Base-by-base conservation (phyloP, 2,113 vertebrate species). In the Clupea harengus region DNA sequence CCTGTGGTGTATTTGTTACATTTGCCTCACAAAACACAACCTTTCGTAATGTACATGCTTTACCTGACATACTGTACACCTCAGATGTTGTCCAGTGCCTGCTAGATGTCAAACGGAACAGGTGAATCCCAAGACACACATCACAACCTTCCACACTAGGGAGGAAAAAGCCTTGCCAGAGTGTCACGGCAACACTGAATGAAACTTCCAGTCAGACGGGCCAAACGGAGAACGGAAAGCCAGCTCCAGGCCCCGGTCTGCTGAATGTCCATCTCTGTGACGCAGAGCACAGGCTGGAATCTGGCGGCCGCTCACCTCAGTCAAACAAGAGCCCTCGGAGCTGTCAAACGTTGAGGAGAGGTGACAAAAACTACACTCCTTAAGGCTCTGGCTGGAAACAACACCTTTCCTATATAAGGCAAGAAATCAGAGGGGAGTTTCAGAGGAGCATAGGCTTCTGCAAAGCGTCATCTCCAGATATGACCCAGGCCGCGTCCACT, bases 351-450 rank as follows among this genome's bases (percentile, higher is more conserved):
- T 86, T 87, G 87, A 89, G 88, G 47, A 91, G 91, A 89, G 75
- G 83, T 87, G 89, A 87, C 88, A 90, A 86, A 89, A 93, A 92
- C 83, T 90, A 93, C 92, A 93, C 90, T 94, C 88, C 89, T 90
- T 93, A 93, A 91, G 93, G 91, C 92, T 50, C 89, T 2, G 86
- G 87, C 89, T 85, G 85, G 0, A 11, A 92, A 85, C 80, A 89
- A 86, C 81, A 88, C 87, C 88, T 81, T 92, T 86, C 84, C 93
- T 95, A 94, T 94, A 95, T 94, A 95, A 94, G 94, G 93, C 82
- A 89, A 92, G 85, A 86, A 83, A 90, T 89, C 86, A 84, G 88
- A 46, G 87, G 84, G 81, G 85, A 89, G 85, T 82, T 84, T 83
- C 80, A 82, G 84, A 85, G 47, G 17, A 45, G 82, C 84, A 67